phyloP scores from a whole-genome alignment of 2,113 vertebrate species.

The Prionailurus bengalensis region DNA sequence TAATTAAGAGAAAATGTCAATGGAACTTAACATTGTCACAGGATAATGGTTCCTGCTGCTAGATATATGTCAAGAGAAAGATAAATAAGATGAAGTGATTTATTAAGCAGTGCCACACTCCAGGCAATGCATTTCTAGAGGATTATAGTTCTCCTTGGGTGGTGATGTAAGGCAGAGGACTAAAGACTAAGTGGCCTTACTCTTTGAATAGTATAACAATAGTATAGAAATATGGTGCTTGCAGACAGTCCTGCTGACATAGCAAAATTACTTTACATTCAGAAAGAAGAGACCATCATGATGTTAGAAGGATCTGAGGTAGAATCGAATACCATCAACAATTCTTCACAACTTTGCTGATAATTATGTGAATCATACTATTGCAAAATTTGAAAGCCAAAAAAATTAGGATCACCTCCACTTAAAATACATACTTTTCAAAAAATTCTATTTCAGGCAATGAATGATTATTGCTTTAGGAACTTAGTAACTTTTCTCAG shows the following conservation, averaged over 20 bases:
- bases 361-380: constrained; percentile 64
- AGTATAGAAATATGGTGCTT: constrained; percentile 55
- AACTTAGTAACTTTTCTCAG: not conserved
- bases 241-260: constrained; percentile 51
- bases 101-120: constrained; percentile 83
- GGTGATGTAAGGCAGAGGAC: constrained; percentile 75
- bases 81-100: constrained; percentile 87
- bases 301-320: constrained; percentile 57
- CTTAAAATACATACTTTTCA: constrained; percentile 11
- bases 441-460: constrained; percentile 6
- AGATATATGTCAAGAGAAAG: constrained; percentile 83
- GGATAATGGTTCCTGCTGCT: constrained; percentile 83
- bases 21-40: constrained; percentile 82
- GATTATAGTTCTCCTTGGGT: constrained; percentile 81
- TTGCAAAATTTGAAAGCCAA: constrained; percentile 9
- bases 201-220: constrained; percentile 61
- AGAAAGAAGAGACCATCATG: not conserved
- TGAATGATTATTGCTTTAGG: not conserved
- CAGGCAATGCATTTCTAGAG: constrained; percentile 80
- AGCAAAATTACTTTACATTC: constrained; percentile 72
- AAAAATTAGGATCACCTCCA: not conserved
- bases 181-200: constrained; percentile 74
- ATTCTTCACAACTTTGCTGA: constrained; percentile 60
- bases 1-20: constrained; percentile 88
- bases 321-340: constrained; percentile 67